These are phyloP conservation scores for Diorhabda sublineata DNA, from an alignment of 1,140 invertebrate species.

Conservation along the genomic window DNA sequence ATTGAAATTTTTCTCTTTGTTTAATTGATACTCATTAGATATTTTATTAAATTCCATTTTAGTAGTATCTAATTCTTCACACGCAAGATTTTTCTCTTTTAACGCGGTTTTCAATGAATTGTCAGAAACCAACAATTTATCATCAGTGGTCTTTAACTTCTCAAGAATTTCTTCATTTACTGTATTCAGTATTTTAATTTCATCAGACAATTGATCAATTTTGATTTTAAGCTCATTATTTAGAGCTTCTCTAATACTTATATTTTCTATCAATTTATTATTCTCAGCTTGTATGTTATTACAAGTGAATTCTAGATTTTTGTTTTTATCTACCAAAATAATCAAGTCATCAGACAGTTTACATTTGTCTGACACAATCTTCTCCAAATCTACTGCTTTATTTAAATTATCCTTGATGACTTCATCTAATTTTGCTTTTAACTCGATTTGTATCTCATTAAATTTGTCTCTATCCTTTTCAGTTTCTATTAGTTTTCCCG, in stretches of 20 bases:
- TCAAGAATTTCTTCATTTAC: not conserved
- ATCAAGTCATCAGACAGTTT: not conserved
- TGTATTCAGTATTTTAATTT: not conserved
- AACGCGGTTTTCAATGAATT: not conserved
- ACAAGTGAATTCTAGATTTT: not conserved
- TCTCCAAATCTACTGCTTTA: conserved; percentile 5
- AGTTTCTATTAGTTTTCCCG: not conserved
- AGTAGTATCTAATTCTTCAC: conserved; percentile 13
- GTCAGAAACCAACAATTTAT: not conserved
- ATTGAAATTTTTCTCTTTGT: not conserved
- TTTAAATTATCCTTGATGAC: not conserved
- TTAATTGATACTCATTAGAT: not conserved
- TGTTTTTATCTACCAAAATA: not conserved
- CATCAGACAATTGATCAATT: not conserved
- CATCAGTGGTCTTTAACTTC: too few relatives aligned
- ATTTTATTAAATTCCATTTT: conserved; percentile 10
- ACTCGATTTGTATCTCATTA: not conserved
- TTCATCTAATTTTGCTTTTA: not conserved
- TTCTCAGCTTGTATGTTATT: not conserved
- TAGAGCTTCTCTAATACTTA: not conserved
- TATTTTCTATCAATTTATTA: not conserved
- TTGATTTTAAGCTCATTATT: too few relatives aligned
- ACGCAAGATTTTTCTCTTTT: not conserved
- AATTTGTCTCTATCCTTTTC: not conserved
- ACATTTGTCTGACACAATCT: conserved; percentile 10